Evolutionary conservation across 2,113 vertebrate species (phyloP).

Genomic region (Benitochromis conjunctus): DNA sequence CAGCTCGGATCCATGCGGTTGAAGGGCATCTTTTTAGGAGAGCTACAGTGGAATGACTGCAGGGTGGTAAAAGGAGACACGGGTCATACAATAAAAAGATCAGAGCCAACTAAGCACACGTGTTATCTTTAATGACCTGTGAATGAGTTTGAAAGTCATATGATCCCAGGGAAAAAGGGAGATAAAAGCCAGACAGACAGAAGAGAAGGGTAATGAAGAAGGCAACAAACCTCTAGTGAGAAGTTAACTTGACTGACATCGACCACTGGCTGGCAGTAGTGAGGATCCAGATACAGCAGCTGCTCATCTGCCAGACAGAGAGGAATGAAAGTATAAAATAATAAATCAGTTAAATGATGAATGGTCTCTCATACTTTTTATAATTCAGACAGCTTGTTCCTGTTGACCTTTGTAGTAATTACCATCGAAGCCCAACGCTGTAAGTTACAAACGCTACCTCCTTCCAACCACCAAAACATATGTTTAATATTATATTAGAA

Average conservation of each 20-base stretch:
- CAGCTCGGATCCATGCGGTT: conserved; percentile 91
- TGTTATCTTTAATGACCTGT: neutral
- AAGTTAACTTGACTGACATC: conserved; percentile 80
- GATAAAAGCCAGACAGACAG: neutral
- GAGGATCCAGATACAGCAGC: conserved; percentile 89
- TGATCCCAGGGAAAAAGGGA: neutral
- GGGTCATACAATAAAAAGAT: neutral
- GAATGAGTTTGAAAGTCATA: neutral
- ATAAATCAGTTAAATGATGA: neutral
- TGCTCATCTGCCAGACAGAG: conserved; percentile 79
- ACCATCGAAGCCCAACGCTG: neutral
- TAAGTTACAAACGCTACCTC: neutral
- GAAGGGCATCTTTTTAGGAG: conserved; percentile 88
- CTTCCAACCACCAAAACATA: neutral
- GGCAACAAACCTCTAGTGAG: conserved; percentile 78
- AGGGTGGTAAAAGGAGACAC: neutral
- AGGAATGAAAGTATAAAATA: neutral
- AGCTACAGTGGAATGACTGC: conserved; percentile 88
- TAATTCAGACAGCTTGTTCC: neutral
- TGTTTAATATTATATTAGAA: neutral
- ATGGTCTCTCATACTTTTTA: neutral
- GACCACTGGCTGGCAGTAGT: conserved; percentile 87
- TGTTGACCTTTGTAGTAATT: neutral
- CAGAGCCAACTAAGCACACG: neutral
- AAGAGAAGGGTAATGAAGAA: neutral